Percentiles rank a stretch among this genome's conserved stretches.
These are phyloP conservation scores for Amblyornis subalaris DNA, from an alignment of 2,113 vertebrate species.

Conservation along the genomic window DNA sequence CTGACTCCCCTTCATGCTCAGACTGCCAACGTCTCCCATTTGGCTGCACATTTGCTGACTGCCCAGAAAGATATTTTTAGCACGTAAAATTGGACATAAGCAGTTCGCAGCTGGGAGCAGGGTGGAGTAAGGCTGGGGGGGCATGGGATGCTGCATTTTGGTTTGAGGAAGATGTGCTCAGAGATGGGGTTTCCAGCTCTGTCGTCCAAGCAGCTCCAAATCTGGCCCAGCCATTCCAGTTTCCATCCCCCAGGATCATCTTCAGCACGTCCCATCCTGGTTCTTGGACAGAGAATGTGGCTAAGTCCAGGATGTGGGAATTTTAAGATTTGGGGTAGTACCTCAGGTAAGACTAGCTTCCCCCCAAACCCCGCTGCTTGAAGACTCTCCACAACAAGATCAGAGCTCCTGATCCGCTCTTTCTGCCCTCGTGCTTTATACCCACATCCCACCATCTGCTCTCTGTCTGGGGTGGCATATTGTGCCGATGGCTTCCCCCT, in stretches of 20 bases:
- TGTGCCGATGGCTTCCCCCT: neutral
- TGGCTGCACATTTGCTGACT: neutral
- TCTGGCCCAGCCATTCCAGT: neutral
- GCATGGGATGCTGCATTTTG: neutral
- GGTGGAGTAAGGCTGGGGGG: neutral
- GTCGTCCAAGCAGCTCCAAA: neutral
- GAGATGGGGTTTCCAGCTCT: neutral
- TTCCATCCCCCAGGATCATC: neutral
- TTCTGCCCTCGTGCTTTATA: rapidly evolving
- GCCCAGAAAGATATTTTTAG: neutral
- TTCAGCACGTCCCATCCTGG: neutral
- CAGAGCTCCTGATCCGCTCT: neutral
- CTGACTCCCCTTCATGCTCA: neutral
- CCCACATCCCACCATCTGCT: neutral
- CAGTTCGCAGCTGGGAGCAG: neutral
- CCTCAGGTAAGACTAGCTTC: neutral
- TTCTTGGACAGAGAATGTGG: neutral
- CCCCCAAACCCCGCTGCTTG: no score
- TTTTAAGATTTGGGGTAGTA: neutral
- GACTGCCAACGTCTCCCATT: neutral
- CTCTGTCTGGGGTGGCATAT: neutral
- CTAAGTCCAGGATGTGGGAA: neutral
- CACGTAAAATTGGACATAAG: neutral
- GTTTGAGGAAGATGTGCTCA: neutral
- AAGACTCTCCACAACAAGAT: neutral